Base-by-base conservation (phyloP, 2,888 invertebrate genomes). In the Ichneumoninae sp. region DNA sequence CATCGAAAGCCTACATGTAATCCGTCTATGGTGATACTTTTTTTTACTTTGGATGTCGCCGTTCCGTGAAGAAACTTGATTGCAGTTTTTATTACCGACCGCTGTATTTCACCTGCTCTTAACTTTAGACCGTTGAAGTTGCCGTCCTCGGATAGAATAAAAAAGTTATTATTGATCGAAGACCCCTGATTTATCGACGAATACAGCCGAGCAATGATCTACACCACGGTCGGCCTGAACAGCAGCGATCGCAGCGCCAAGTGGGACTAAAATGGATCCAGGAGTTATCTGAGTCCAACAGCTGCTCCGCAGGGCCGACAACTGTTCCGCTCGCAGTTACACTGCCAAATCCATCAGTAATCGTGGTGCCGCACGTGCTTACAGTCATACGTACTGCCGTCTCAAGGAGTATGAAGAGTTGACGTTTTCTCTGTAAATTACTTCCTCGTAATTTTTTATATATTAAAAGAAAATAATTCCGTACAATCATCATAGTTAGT, bases 131-230 rank as follows among this genome's bases (percentile, higher is more conserved):
- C 10, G 5, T 54, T 3, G 22, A 19, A 19, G 19, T 52, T 52
- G 5, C 19, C 19, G 52, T 19, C 7, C n/a, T 52, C 7, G 4
- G 19, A 6, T 19, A 19, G 52, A 54, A 2, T 3, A 19, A 22
- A 10, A 7, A 54, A 22, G 3, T 10, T 26, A 22, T 22, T 57
- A 26, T 57, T 26, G 10, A 26, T 57, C 26, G 8, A 26, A 69
- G 57, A 77, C 69, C 30, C 30, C 77, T 77, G 47, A 69, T 3
- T 68, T 77, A 77, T 30, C 68, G 69, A 47, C 36, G 3, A 5
- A 16, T 52, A 33, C 33, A 63, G 33, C 0, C 13, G 1, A 16
- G 33, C 2, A 33, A n/a, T 33, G 63, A 33, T 63, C 30, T n/a
- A 33, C 16, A 6, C 63, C 16, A n/a, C 6, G 16, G 0, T 7